Evolutionary conservation across 2,888 invertebrate genomes (phyloP).

Genomic region (Ischnus inquisitorius): DNA sequence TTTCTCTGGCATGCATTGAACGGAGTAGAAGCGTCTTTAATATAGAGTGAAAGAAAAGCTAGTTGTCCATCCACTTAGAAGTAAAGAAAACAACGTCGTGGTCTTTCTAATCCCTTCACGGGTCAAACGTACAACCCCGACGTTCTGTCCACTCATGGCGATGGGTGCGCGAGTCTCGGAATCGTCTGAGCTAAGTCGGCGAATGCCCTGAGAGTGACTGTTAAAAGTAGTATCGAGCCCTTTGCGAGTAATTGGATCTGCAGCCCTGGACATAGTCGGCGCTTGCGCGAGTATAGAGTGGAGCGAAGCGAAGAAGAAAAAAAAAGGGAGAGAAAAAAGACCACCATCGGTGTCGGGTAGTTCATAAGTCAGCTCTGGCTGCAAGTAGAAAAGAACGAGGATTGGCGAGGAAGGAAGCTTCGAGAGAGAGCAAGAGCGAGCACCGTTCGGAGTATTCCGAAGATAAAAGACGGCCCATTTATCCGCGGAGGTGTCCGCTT

Average conservation of each 20-base stretch:
- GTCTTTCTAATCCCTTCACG: background rate
- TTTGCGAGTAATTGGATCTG: constrained; percentile 76
- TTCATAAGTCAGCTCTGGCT: constrained; percentile 56
- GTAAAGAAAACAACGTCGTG: background rate
- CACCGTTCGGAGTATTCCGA: constrained; percentile 44
- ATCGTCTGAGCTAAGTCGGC: background rate
- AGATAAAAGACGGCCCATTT: constrained; percentile 65
- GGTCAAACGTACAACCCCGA: background rate
- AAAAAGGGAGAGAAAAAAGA: constrained; percentile 6
- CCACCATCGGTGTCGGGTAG: constrained; percentile 51
- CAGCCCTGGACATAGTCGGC: constrained; percentile 57
- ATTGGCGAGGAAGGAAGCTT: constrained; percentile 4
- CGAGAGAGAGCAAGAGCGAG: constrained; percentile 23
- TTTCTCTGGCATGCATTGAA: too few relatives aligned
- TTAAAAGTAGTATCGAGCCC: constrained; percentile 71
- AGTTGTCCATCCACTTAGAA: background rate
- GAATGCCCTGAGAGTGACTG: constrained; percentile 5
- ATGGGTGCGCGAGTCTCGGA: background rate
- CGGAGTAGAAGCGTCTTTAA: too few relatives aligned
- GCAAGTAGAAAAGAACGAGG: constrained; percentile 18
- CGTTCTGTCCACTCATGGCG: background rate
- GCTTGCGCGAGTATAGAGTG: constrained; percentile 8
- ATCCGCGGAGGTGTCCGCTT: constrained; percentile 52
- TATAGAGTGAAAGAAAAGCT: too few relatives aligned
- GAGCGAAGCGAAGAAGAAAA: constrained; percentile 3